phyloP scores from a whole-genome alignment of 2,888 invertebrate species.

The Drosophila greeni region DNA sequence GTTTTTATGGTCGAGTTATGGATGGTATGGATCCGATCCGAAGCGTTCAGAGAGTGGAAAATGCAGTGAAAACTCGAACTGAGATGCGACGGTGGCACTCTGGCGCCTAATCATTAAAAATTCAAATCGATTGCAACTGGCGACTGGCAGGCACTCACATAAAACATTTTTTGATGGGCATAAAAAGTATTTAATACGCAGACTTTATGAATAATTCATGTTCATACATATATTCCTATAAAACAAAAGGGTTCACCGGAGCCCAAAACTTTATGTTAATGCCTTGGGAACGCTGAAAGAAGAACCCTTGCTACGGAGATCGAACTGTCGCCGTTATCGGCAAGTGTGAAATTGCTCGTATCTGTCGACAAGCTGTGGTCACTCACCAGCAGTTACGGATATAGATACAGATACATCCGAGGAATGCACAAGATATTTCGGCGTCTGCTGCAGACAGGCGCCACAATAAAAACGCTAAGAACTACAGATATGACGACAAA shows the following conservation, averaged over 20 bases:
- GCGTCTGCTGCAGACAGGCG: conserved; percentile 67
- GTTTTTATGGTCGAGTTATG: conserved; percentile 56
- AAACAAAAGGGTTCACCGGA: conserved; percentile 23
- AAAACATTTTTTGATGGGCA: conserved; percentile 72
- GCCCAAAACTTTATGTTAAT: conserved; percentile 69
- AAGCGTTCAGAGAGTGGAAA: conserved; percentile 3
- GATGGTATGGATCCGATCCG: conserved; percentile 1
- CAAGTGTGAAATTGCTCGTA: conserved; percentile 75
- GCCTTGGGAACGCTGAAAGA: neutral
- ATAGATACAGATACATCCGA: conserved; percentile 35
- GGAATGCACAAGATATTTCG: conserved; percentile 30
- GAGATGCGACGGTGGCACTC: conserved; percentile 58
- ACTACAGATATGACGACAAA: conserved; percentile 72
- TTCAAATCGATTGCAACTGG: conserved; percentile 70
- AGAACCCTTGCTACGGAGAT: conserved; percentile 13
- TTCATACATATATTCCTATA: conserved; percentile 1
- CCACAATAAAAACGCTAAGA: conserved; percentile 70
- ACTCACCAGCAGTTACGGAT: conserved; percentile 61
- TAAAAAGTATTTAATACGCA: conserved; percentile 68
- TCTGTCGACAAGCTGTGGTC: conserved; percentile 75
- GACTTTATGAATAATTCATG: conserved; percentile 70
- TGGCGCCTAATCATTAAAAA: conserved; percentile 76
- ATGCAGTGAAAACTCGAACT: conserved; percentile 4
- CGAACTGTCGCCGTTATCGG: conserved; percentile 47
- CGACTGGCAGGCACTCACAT: conserved; percentile 48